phyloP scores from a whole-genome alignment of 2,797 vertebrate genomes.

The Momotus momota region DNA sequence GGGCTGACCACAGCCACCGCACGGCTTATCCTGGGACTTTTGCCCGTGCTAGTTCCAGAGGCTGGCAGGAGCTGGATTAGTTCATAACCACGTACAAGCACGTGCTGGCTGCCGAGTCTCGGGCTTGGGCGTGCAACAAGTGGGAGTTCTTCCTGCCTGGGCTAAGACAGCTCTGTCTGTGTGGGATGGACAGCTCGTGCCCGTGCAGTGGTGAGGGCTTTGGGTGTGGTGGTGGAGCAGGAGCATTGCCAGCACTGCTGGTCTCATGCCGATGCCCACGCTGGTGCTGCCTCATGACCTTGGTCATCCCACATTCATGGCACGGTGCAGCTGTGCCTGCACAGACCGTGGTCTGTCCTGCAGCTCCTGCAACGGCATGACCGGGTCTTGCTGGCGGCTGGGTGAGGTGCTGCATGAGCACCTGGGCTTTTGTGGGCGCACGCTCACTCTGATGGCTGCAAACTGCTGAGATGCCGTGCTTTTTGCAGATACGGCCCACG shows the following conservation, averaged over 20 bases:
- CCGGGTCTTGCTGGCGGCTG: fast-evolving
- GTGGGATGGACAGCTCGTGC: neutral
- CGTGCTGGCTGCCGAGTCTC: neutral
- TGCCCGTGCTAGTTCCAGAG: neutral
- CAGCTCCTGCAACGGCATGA: fast-evolving
- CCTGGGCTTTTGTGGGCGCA: neutral
- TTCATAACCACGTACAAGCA: neutral
- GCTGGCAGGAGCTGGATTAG: neutral
- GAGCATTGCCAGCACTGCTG: fast-evolving
- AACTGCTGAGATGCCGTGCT: neutral
- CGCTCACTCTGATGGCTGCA: fast-evolving
- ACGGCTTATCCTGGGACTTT: neutral
- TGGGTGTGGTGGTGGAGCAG: neutral
- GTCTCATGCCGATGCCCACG: fast-evolving
- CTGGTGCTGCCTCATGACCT: neutral
- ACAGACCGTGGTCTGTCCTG: fast-evolving
- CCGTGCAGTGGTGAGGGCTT: fast-evolving
- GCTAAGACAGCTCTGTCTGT: neutral
- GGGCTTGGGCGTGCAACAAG: neutral
- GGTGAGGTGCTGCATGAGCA: neutral
- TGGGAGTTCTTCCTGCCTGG: neutral
- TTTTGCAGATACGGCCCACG: neutral
- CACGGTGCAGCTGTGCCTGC: neutral
- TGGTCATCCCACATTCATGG: fast-evolving
- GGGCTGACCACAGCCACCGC: neutral